Base-by-base conservation (phyloP, 2,888 invertebrate genomes). In the Portevinia maculata region DNA sequence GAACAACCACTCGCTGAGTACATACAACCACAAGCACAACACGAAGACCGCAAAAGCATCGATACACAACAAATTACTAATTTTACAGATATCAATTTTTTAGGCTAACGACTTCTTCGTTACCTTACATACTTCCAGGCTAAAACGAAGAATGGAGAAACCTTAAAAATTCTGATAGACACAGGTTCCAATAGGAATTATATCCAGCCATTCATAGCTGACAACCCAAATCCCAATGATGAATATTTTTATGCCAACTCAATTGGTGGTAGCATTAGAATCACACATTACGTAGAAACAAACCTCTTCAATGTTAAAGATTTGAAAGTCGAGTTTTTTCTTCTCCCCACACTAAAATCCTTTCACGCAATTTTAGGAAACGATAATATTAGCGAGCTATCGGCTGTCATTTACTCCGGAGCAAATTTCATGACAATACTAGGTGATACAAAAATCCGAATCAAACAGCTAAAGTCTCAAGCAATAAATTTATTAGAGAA, bases 391-490 rank as follows among this genome's bases (percentile, higher is more conserved):
- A 41, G 19, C 8, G 44, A 44, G 39, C 39, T 15, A 39, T 13
- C 39, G 7, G 39, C 39, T 39, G 13, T 39, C 15, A 39, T 39
- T 13, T 39, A 13, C 13, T 39, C 15, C 15, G 15, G 15, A 39
- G 13, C 13, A 39, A 39, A 39, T 7, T 44, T 19, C 17, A 44
- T 44, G 44, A 44, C 17, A 17, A 17, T 44, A 9, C 3, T 19
- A 17, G 19, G 44, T 11, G n/a, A 44, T 9, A 19, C 2, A 44
- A 17, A 44, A 19, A 44, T 44, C 19, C 8, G 44, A 44, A 44
- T 44, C 44, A 44, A 44, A 19, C 44, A 19, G 11, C 41, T 41
- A 8, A 17, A 9, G 19, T 19, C 44, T 44, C 44, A 44, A 44
- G 17, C 44, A 44, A 4, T 44, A 44, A 19, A 39, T n/a, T n/a